Evolutionary conservation across 2,888 invertebrate genomes (phyloP), one percentile per base, ranked within the genome.

Genomic region (Orchesellides sinensis): DNA sequence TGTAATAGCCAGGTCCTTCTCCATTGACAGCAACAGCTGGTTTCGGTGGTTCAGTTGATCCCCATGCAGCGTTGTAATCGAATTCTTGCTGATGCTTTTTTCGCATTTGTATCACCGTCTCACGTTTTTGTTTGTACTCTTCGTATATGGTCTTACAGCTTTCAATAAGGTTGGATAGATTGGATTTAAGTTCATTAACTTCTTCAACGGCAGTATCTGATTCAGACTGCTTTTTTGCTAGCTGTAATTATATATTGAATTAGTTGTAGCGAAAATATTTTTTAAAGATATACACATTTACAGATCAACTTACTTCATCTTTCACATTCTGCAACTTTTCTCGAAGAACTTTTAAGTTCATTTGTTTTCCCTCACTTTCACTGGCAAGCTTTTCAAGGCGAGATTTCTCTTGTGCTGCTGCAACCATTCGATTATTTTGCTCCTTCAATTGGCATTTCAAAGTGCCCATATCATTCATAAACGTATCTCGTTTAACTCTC

Each of bases 401-500:
- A 32, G 87, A 88, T 77, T 96, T 96, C 89, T 97, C 96, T 89
- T 96, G 96, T 86, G 95, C 95, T 19, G 96, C 90, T 0, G 94
- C 92, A 17, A 96, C 91, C 77, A 96, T 92, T 89, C 94, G 94
- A 74, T 90, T 94, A 90, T 96, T 97, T 83, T 96, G 93, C 87
- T 97, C 96, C 88, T 96, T 96, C 0, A 96, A 92, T 88, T 93
- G 93, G 10, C 94, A 93, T 90, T 96, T 97, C 0, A 96, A 91
- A 78, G 94, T 93, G 6, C 95, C 93, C 94, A 96, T 95, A 88
- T 96, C 96, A 2, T 94, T 92, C 92, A 98, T 94, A 88, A 96
- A 96, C 0, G 94, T 92, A 90, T 99, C 99, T 2, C 99, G 92
- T n/a, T 96, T 96, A 0, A 94, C 93, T 70, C 93, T 88, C 98